These are phyloP conservation scores for Petrophora chlorosata DNA, from an alignment of 2,888 invertebrate species.

Conservation along the genomic window DNA sequence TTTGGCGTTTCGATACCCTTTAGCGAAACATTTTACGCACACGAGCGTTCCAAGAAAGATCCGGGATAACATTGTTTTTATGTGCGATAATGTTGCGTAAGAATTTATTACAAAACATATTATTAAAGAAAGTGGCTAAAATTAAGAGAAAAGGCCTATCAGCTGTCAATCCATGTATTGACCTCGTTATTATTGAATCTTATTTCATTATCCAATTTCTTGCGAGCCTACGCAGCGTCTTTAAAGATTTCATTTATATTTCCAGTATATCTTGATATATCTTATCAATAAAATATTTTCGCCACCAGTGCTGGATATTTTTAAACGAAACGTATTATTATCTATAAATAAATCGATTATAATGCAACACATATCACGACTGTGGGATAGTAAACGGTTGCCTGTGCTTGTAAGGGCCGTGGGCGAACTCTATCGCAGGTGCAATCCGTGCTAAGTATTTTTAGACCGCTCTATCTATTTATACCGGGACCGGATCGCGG, in stretches of 20 bases:
- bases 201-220: too few species aligned
- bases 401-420: conserved; percentile 21
- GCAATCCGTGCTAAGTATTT: conserved; percentile 75
- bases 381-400: conserved; percentile 15
- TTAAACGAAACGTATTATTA: too few species aligned
- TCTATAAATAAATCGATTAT: background rate
- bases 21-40: conserved; percentile 41
- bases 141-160: too few species aligned
- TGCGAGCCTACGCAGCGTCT: too few species aligned
- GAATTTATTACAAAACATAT: conserved; percentile 12
- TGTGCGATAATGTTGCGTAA: conserved; percentile 33
- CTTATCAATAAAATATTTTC: too few species aligned
- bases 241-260: too few species aligned
- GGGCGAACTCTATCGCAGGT: conserved; percentile 55
- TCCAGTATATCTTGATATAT: too few species aligned
- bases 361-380: conserved; percentile 3
- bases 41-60: conserved; percentile 50
- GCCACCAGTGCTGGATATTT: background rate
- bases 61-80: conserved; percentile 43
- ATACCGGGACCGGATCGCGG: conserved; percentile 71
- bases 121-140: too few species aligned
- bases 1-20: conserved; percentile 52
- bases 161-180: too few species aligned
- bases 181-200: background rate
- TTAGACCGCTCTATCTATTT: conserved; percentile 70